A percentile compares a stretch with the other conserved stretches of the same genome.
These are phyloP conservation scores for Drosophila yooni DNA, from an alignment of 2,888 invertebrate species.

Conservation along the genomic window DNA sequence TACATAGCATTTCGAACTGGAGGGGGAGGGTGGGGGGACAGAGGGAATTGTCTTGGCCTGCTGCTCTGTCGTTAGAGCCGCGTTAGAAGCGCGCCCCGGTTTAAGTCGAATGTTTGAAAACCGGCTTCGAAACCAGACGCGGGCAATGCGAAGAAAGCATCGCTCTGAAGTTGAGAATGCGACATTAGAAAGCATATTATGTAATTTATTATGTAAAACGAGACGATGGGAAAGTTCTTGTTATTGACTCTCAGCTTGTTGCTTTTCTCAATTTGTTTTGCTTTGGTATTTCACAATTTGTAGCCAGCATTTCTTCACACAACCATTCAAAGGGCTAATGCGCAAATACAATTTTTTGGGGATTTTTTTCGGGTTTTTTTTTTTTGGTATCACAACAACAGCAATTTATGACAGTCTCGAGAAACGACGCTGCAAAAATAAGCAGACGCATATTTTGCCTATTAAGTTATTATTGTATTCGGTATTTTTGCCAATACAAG, in stretches of 20 bases:
- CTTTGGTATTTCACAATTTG: constrained; percentile 70
- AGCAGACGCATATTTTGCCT: constrained; percentile 9
- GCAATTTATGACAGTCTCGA: constrained; percentile 23
- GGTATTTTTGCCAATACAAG: constrained; percentile 23
- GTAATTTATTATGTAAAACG: constrained; percentile 73
- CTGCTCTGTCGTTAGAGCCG: constrained; percentile 70
- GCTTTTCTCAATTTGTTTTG: not conserved
- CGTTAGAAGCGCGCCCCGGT: constrained; percentile 56
- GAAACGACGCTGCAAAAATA: constrained; percentile 37
- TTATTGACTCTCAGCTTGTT: constrained; percentile 30
- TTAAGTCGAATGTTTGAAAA: constrained; percentile 29
- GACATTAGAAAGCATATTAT: constrained; percentile 77
- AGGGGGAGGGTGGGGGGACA: constrained; percentile 6
- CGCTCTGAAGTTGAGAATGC: constrained; percentile 48
- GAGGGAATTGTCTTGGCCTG: constrained; percentile 32
- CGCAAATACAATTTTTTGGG: constrained; percentile 62
- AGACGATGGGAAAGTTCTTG: constrained; percentile 71
- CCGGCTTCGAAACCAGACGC: constrained; percentile 47
- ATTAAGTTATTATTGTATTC: constrained; percentile 22
- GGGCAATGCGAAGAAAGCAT: constrained; percentile 68
- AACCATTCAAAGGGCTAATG: constrained; percentile 51
- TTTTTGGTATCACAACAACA: constrained; percentile 42
- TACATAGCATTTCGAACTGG: constrained; percentile 41
- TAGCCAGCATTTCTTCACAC: constrained; percentile 40
- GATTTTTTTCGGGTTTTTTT: constrained; percentile 23